A percentile compares a stretch with the other conserved stretches of the same genome.
Conservation (phyloP, 2,888 invertebrate genomes). For the Ferdinandea cuprea region DNA sequence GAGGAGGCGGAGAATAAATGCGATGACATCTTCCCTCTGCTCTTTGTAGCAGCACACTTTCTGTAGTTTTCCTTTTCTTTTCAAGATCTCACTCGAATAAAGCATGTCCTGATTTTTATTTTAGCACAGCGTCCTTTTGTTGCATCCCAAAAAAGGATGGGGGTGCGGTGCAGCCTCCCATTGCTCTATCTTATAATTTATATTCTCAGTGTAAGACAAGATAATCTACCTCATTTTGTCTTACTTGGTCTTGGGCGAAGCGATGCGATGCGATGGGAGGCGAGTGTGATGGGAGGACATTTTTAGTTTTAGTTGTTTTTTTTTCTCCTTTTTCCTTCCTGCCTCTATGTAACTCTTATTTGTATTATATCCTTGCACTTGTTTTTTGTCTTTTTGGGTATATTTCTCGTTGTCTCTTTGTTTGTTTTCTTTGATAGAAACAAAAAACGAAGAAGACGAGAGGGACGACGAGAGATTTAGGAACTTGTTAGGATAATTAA, state of each 20-base stretch:
- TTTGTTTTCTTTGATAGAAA: conserved; percentile 7
- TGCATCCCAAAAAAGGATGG: background rate
- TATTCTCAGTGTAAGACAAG: conserved; percentile 63
- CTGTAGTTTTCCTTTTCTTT: conserved; percentile 11
- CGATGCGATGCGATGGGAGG: conserved; percentile 29
- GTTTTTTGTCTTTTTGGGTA: too few relatives aligned
- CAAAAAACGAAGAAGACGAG: conserved; percentile 22
- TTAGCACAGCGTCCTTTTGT: conserved; percentile 39
- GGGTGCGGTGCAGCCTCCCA: background rate
- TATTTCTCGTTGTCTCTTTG: background rate
- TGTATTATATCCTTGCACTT: conserved; percentile 34
- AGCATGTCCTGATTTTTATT: conserved; percentile 59
- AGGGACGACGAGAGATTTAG: conserved; percentile 53
- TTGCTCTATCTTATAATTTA: conserved; percentile 61
- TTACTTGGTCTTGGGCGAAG: conserved; percentile 33
- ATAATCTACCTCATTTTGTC: conserved; percentile 72
- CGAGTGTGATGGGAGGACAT: conserved; percentile 48
- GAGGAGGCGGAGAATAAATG: background rate
- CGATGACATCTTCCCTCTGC: conserved; percentile 3
- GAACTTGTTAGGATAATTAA: conserved; percentile 72
- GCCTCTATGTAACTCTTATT: background rate
- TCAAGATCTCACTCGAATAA: conserved; percentile 36
- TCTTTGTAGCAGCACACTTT: background rate
- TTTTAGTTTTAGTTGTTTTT: conserved; percentile 11
- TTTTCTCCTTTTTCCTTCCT: background rate